Percentiles rank a stretch among this genome's conserved stretches.
phyloP scores from a whole-genome alignment of 2,797 vertebrate genomes.

The Gambelia wislizenii region DNA sequence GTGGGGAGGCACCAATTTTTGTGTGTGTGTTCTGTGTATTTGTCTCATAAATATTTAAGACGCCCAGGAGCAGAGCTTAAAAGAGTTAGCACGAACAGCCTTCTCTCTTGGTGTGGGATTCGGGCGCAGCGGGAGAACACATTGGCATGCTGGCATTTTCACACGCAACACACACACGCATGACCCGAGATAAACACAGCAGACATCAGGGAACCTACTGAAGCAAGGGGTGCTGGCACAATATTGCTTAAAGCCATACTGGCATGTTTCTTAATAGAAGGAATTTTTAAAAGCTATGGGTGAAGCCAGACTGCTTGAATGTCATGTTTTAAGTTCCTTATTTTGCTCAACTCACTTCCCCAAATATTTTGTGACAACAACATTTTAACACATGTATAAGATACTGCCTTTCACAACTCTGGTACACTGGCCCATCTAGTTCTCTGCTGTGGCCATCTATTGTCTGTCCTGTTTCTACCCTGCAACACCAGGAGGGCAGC shows the following conservation, averaged over 20 bases:
- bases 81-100: background rate
- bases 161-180: too few relatives aligned
- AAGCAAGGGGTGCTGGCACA: too few relatives aligned
- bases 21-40: background rate
- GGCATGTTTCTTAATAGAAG: too few relatives aligned
- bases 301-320: background rate
- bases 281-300: background rate
- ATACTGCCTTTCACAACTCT: background rate
- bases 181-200: too few relatives aligned
- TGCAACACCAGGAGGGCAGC: background rate
- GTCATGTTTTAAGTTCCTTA: too few relatives aligned
- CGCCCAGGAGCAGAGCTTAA: background rate
- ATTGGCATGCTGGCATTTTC: background rate
- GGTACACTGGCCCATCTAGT: too few relatives aligned
- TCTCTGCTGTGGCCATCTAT: too few relatives aligned
- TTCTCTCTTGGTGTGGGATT: background rate
- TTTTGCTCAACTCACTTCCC: background rate
- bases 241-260: background rate
- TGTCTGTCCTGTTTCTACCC: too few relatives aligned
- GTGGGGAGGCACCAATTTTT: background rate
- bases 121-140: too few relatives aligned
- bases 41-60: constrained; percentile 8
- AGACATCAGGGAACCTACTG: background rate
- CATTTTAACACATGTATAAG: background rate
- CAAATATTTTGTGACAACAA: background rate